Base-by-base conservation (phyloP, 2,113 vertebrate species). In the Cryptomyrus ogoouensis region DNA sequence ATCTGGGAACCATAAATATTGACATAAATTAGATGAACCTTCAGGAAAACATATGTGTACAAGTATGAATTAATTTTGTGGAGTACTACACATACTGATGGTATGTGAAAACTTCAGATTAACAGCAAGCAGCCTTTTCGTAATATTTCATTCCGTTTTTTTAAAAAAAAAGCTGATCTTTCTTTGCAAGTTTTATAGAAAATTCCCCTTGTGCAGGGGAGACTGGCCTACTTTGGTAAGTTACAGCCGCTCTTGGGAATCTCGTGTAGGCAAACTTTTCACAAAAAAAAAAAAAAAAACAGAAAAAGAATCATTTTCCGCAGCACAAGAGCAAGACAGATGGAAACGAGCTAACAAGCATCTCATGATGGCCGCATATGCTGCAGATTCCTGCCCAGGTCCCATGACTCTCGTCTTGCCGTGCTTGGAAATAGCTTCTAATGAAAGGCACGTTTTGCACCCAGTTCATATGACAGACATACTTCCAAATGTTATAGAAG, bases 401-500 rank as follows among this genome's bases (percentile, higher is more conserved):
- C 94, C 91, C 94, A 95, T 95, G 94, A 95, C 94, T 93, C 88
- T 53, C 35, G 90, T 94, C 92, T 90, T 90, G 58, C 89, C 35
- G 90, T 91, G 91, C 80, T 88, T 62, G 92, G 90, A 80, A 77
- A 88, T 89, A 90, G 56, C 46, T 47, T 87, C 44, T 94, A 95
- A 95, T 93, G 94, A 94, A 91, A 92, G 93, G 94, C 94, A 95
- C 91, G 92, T 95, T 94, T 90, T 92, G 90, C 93, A 90, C 90
- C 91, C 90, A 47, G 56, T 92, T 94, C 94, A 95, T 93, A 93
- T 94, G 94, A 95, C 93, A 89, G 91, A 86, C 94, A 35, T 93
- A 89, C 94, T 92, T 91, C 93, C 85, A 92, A 90, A 92, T 90
- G 95, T 95, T 95, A 95, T 90, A 90, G 92, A 83, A 42, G 90